These are phyloP conservation scores for Hoplias malabaricus DNA, from an alignment of 2,113 vertebrate species.

Conservation along the genomic window DNA sequence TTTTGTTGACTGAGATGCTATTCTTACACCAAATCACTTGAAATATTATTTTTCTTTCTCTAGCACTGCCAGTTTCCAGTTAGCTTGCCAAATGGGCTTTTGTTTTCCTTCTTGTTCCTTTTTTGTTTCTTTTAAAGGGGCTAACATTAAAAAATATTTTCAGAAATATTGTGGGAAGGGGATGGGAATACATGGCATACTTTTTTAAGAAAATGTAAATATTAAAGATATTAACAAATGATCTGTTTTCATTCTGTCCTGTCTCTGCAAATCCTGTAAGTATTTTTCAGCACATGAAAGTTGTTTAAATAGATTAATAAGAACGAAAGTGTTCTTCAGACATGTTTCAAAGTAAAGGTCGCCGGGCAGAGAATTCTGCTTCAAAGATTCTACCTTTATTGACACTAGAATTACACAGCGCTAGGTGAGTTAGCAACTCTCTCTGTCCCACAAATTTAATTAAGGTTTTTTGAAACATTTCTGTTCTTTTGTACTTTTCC, in stretches of 20 bases:
- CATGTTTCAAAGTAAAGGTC: background rate
- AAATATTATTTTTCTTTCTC: slow-evolving; percentile 82
- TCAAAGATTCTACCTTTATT: background rate
- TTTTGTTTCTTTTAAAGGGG: slow-evolving; percentile 79
- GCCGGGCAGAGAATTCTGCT: background rate
- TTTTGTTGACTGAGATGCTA: slow-evolving; percentile 71
- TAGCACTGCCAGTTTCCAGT: slow-evolving; percentile 88
- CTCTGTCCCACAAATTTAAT: slow-evolving; percentile 1
- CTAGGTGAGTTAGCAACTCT: background rate
- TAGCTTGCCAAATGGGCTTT: slow-evolving; percentile 90
- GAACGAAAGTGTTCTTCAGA: background rate
- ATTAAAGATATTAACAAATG: slow-evolving; percentile 70
- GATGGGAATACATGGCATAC: slow-evolving; percentile 57
- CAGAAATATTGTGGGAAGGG: slow-evolving; percentile 56
- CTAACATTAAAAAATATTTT: slow-evolving; percentile 80
- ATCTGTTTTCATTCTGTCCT: slow-evolving; percentile 11
- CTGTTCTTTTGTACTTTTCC: slow-evolving; percentile 37
- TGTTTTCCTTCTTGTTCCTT: slow-evolving; percentile 89
- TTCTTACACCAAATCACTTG: slow-evolving; percentile 76
- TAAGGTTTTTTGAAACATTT: slow-evolving; percentile 8
- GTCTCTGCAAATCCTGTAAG: background rate
- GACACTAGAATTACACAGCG: background rate
- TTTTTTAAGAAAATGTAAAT: slow-evolving; percentile 77
- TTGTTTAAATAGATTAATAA: background rate
- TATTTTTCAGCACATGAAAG: background rate